Conservation (phyloP, 1,140 invertebrate genomes). For the Aphaenogaster ashmeadi region DNA sequence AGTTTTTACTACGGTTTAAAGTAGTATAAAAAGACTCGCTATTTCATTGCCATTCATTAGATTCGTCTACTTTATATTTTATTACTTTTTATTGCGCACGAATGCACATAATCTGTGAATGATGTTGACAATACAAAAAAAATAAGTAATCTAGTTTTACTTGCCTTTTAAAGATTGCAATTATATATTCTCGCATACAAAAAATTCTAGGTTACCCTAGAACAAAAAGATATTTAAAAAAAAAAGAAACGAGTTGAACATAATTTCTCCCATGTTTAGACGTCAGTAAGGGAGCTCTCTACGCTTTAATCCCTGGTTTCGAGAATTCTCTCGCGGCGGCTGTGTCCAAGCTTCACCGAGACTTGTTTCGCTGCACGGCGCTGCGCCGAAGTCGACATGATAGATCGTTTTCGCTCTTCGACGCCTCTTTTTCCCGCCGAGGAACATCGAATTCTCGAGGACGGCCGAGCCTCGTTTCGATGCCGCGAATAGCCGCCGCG, state of each 20-base stretch:
- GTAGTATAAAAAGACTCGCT: background rate
- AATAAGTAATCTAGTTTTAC: background rate
- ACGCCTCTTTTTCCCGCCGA: constrained; percentile 66
- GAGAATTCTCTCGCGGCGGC: constrained; percentile 9
- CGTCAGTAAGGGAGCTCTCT: background rate
- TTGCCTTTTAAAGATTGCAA: background rate
- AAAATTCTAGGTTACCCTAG: background rate
- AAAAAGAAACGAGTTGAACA: background rate
- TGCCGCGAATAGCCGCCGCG: constrained; percentile 61
- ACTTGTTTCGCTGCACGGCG: constrained; percentile 9
- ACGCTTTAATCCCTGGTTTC: constrained; percentile 32
- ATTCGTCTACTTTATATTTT: background rate
- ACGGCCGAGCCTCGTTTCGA: constrained; percentile 61
- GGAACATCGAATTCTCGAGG: constrained; percentile 60
- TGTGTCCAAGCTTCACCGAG: constrained; percentile 25
- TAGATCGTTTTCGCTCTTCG: constrained; percentile 73
- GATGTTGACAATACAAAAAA: background rate
- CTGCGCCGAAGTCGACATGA: constrained; percentile 65
- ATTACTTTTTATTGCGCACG: background rate
- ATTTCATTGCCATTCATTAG: background rate
- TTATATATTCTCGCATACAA: background rate
- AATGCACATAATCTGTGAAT: background rate
- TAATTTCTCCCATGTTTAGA: background rate
- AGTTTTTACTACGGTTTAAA: background rate
- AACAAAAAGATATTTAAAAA: background rate